These are phyloP conservation scores for Syngnathus typhle DNA, from an alignment of 2,113 vertebrate species.

Conservation along the genomic window DNA sequence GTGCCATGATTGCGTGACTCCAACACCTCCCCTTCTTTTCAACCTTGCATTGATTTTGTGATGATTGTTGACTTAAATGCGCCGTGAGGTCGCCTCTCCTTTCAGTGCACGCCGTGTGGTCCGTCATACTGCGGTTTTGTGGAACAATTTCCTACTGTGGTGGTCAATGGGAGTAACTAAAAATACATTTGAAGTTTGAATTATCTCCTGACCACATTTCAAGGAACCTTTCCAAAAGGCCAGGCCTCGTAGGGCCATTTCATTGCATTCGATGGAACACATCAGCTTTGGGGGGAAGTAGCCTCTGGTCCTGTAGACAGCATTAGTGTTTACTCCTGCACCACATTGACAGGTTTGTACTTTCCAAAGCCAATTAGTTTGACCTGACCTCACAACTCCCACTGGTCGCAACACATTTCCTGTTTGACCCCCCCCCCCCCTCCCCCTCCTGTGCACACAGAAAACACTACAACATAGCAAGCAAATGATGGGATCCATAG, in stretches of 20 bases:
- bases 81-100: neutral
- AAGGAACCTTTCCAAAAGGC: neutral
- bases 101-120: neutral
- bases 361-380: slow-evolving; percentile 12
- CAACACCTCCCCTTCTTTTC: neutral
- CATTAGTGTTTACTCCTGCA: slow-evolving; percentile 7
- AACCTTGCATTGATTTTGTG: neutral
- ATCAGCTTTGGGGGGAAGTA: neutral
- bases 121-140: neutral
- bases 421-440: neutral
- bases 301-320: neutral
- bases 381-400: slow-evolving; percentile 2
- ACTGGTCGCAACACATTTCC: neutral
- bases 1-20: no score
- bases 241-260: neutral
- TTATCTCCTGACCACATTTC: neutral
- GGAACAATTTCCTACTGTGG: neutral
- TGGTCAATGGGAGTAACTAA: neutral
- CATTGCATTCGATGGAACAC: slow-evolving; percentile 1
- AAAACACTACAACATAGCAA: neutral
- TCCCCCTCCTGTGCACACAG: neutral
- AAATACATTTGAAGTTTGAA: neutral
- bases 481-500: neutral
- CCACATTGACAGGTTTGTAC: slow-evolving; percentile 9
- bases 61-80: neutral